Evolutionary conservation across 2,888 invertebrate genomes (phyloP), one percentile per base, ranked within the genome.

Genomic region (Mystacides longicornis): DNA sequence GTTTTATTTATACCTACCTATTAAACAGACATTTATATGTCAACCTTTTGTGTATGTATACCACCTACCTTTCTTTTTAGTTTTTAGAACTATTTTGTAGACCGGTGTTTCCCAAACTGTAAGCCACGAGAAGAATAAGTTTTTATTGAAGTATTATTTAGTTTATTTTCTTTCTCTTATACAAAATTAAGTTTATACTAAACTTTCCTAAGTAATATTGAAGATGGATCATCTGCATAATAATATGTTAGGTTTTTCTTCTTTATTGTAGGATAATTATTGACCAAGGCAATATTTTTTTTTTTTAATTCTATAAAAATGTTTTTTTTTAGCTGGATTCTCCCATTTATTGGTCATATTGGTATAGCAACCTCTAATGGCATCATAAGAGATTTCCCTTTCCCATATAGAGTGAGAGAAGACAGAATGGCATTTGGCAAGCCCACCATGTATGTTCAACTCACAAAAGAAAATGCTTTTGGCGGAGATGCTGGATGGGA

Each of bases 401-500:
- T 46, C 20, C 54, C 54, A 14, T 54, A 54, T 19, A 48, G 46
- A 27, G 54, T 54, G 1, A 42, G 42, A n/a, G 49, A 45, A 16
- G 54, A 54, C 49, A 54, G 42, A 21, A 54, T 54, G 54, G 48
- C 49, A 3, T 54, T 54, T 14, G 54, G 54, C 18, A 23, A 22
- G 19, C 53, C 54, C 2, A 49, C 49, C 7, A 54, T 47, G 16
- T 54, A 54, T 20, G 47, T 47, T 42, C 37, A 49, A 19, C 54
- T 54, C 5, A 22, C 49, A 21, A 54, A 54, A 49, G 54, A 54
- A 20, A 54, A 54, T 19, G 48, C 54, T 16, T 54, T 42, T 20
- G 49, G 23, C 16, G 49, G 54, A 1, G 54, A 54, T 2, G 54
- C 54, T 5, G 54, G 54, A 18, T 54, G 54, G 54, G 54, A 54